Conservation (phyloP, 1,140 invertebrate species). For the Drosophila baimaii region DNA sequence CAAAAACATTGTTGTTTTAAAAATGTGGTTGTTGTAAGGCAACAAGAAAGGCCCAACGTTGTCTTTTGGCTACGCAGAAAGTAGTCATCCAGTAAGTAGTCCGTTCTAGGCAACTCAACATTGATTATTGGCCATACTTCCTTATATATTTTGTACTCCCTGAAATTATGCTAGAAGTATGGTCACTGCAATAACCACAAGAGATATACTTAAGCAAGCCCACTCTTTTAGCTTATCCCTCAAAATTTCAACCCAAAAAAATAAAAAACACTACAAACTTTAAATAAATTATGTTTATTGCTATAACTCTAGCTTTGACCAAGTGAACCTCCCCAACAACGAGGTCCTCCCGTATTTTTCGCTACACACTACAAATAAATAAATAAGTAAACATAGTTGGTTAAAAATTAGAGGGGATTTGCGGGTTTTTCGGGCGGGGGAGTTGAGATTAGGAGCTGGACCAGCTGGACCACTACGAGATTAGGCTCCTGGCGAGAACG, state of each 20-base stretch:
- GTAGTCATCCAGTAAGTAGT: too few species aligned
- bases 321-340: constrained; percentile 33
- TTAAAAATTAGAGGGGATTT: constrained; percentile 56
- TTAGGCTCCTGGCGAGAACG: constrained; percentile 40
- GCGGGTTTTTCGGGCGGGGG: background rate
- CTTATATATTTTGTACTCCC: too few species aligned
- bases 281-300: constrained; percentile 73
- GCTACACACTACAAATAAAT: constrained; percentile 75
- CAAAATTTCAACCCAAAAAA: background rate
- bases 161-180: too few species aligned
- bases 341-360: constrained; percentile 22
- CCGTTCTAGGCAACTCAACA: too few species aligned
- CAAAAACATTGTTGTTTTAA: too few species aligned
- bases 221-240: background rate
- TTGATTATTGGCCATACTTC: too few species aligned
- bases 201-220: too few species aligned
- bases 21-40: too few species aligned
- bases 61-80: too few species aligned
- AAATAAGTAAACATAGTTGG: constrained; percentile 70
- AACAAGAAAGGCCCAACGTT: too few species aligned
- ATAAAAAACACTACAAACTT: constrained; percentile 4
- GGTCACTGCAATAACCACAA: too few species aligned
- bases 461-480: constrained; percentile 56
- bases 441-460: constrained; percentile 53
- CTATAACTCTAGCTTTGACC: constrained; percentile 50